Percentiles rank a stretch among this genome's conserved stretches.
Conservation (phyloP, 2,888 invertebrate genomes). For the Hemaris fuciformis region DNA sequence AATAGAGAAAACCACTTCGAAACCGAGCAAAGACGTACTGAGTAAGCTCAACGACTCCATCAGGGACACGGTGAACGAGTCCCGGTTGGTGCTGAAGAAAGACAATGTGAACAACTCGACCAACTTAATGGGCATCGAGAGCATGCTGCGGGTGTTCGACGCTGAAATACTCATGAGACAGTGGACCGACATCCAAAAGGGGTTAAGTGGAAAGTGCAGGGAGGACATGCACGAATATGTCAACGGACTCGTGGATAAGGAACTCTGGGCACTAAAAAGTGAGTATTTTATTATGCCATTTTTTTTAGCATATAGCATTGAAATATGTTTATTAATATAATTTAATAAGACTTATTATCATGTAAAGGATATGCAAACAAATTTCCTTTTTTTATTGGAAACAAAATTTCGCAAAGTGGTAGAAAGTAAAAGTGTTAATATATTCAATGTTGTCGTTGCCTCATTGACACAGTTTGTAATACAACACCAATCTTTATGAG, state of each 20-base stretch:
- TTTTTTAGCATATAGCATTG: no score
- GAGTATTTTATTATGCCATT: conserved; percentile 60
- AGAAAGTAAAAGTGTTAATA: conserved; percentile 8
- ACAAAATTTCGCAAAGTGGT: background rate
- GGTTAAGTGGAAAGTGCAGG: conserved; percentile 75
- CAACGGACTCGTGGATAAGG: conserved; percentile 77
- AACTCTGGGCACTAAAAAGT: conserved; percentile 88
- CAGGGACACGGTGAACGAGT: conserved; percentile 62
- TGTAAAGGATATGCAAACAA: background rate
- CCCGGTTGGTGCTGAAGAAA: conserved; percentile 47
- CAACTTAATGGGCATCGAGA: conserved; percentile 66
- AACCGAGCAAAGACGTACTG: conserved; percentile 54
- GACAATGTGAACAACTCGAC: conserved; percentile 34
- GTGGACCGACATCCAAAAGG: conserved; percentile 76
- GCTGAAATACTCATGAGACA: conserved; percentile 79
- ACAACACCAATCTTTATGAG: background rate
- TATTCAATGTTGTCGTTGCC: background rate
- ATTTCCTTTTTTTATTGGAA: background rate
- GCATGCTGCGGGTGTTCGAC: conserved; percentile 80
- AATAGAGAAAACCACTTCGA: conserved; percentile 51
- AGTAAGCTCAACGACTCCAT: conserved; percentile 60
- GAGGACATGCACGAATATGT: conserved; percentile 83
- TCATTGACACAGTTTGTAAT: conserved; percentile 2
- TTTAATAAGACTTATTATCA: no score
- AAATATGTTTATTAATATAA: no score